Percentiles rank a stretch among this genome's conserved stretches.
These are phyloP conservation scores for Argyra leucocephala DNA, from an alignment of 2,888 invertebrate genomes.

Conservation along the genomic window DNA sequence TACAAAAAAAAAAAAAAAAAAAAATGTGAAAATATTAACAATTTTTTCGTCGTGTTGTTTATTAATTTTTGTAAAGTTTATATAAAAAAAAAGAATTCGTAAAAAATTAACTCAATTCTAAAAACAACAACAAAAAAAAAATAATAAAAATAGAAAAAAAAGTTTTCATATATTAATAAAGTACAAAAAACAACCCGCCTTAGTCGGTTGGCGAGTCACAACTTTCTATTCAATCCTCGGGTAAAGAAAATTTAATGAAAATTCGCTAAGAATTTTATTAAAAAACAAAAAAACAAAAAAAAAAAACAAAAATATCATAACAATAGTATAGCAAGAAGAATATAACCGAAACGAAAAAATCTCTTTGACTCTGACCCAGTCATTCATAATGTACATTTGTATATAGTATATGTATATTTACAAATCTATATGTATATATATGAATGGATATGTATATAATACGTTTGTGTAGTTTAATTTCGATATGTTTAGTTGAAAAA, in stretches of 20 bases:
- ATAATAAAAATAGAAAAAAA: not conserved
- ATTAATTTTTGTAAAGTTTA: no score
- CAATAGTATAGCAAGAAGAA: not conserved
- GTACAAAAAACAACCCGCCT: not conserved
- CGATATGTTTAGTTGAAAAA: no score
- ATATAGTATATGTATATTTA: no score
- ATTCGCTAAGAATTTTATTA: not conserved
- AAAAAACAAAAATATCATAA: not conserved
- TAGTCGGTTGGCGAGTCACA: not conserved
- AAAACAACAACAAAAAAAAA: no score
- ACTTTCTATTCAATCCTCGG: not conserved
- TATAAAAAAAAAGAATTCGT: no score
- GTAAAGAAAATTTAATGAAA: not conserved
- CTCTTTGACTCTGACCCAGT: conserved; percentile 6
- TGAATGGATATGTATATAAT: no score
- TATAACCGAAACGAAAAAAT: not conserved
- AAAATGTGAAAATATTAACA: no score
- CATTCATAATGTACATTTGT: not conserved
- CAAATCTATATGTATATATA: no score
- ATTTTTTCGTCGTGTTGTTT: no score
- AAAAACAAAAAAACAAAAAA: not conserved
- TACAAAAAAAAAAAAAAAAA: no score
- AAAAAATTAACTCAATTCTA: no score
- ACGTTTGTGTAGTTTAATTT: no score
- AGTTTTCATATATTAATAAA: not conserved